These are phyloP conservation scores for Rhimphoctona megacephalus DNA, from an alignment of 2,888 invertebrate genomes.

Conservation along the genomic window DNA sequence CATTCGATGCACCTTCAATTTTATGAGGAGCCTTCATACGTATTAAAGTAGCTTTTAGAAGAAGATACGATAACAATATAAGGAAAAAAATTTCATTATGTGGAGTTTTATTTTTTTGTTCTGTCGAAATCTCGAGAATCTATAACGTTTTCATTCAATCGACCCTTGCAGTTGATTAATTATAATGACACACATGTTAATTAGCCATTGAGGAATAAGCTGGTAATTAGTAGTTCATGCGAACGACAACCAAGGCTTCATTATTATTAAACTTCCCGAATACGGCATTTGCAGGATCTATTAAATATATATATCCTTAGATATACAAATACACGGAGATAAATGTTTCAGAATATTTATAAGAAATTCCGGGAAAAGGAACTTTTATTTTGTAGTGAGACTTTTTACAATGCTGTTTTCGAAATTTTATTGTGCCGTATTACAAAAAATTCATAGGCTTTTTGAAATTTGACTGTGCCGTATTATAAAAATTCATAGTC, in stretches of 20 bases:
- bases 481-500: too few species aligned
- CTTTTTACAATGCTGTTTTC: too few species aligned
- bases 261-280: neutral
- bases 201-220: neutral
- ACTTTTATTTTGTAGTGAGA: too few species aligned
- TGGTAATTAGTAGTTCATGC: neutral
- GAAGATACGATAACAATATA: neutral
- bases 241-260: neutral
- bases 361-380: too few species aligned
- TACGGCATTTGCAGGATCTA: neutral
- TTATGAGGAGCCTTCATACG: neutral
- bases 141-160: neutral
- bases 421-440: too few species aligned
- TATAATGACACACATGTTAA: neutral
- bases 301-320: neutral
- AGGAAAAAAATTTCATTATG: neutral
- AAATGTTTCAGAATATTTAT: too few species aligned
- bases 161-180: neutral
- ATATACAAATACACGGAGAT: too few species aligned
- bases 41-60: neutral
- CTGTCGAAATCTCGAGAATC: neutral
- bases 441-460: too few species aligned
- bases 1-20: neutral
- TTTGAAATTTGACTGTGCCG: too few species aligned
- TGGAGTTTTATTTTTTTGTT: neutral